These are phyloP conservation scores for Triplophysa bombifrons DNA, from an alignment of 2,797 vertebrate species.

Conservation along the genomic window DNA sequence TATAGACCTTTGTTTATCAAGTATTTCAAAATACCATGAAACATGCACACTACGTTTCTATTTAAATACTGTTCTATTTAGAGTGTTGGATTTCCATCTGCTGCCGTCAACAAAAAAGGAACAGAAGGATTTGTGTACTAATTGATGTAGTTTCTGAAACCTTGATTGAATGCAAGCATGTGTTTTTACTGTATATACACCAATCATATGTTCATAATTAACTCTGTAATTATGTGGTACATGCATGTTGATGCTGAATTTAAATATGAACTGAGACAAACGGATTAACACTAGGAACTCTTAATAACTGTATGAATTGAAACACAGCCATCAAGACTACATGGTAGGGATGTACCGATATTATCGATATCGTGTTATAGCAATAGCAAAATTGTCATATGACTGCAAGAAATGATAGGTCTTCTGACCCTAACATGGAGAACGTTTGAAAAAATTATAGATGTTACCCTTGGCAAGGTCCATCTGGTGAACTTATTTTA, in stretches of 20 bases:
- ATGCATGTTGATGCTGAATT: conserved; percentile 24
- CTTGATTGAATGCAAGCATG: background rate
- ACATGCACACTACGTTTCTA: background rate
- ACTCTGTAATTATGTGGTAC: conserved; percentile 28
- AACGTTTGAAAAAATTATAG: too few species aligned
- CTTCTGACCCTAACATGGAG: too few species aligned
- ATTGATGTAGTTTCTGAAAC: conserved; percentile 7
- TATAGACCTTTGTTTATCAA: background rate
- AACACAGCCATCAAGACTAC: background rate
- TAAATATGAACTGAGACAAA: conserved; percentile 38
- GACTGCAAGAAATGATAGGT: too few species aligned
- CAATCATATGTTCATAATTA: conserved; percentile 40
- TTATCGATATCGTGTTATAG: too few species aligned
- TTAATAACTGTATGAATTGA: conserved; percentile 37
- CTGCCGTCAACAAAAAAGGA: background rate
- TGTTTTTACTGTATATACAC: conserved; percentile 16
- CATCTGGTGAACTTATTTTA: too few species aligned
- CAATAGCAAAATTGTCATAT: too few species aligned
- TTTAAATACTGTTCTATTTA: background rate
- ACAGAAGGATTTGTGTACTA: conserved; percentile 4
- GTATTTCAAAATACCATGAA: background rate
- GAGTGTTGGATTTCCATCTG: conserved; percentile 14
- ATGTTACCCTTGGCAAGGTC: too few species aligned
- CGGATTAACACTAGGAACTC: conserved; percentile 33
- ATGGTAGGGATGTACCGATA: background rate